Conservation (phyloP, 2,797 vertebrate species). For the Acanthurus leucopareius region DNA sequence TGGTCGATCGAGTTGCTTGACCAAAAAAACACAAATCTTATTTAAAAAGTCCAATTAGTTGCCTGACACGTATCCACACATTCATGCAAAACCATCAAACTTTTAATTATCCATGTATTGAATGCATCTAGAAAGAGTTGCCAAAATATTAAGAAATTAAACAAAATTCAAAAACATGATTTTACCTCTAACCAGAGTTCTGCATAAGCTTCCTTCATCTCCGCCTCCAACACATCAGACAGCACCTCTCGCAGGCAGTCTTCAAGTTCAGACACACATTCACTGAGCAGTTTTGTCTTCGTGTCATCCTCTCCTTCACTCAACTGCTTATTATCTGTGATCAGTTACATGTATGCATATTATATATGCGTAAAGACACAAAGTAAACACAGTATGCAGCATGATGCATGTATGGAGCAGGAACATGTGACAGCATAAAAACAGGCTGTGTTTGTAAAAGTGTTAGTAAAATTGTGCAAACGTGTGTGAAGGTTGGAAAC, state of each 20-base stretch:
- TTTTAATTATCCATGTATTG: background rate
- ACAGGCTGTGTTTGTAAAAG: background rate
- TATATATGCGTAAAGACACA: background rate
- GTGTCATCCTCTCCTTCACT: background rate
- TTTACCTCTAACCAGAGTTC: constrained; percentile 92
- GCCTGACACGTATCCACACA: background rate
- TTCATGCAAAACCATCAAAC: too few species aligned
- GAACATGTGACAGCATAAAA: background rate
- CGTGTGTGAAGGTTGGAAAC: background rate
- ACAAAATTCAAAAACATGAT: background rate
- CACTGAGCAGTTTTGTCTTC: constrained; percentile 59
- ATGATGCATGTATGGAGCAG: background rate
- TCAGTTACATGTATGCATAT: background rate
- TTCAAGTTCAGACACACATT: constrained; percentile 84
- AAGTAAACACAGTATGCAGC: background rate
- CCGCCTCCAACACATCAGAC: constrained; percentile 90
- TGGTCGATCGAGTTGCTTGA: background rate
- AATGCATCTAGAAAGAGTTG: background rate
- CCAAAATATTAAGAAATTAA: too few species aligned
- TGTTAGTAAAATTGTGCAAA: background rate
- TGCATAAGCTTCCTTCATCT: constrained; percentile 92
- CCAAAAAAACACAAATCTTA: constrained; percentile 1
- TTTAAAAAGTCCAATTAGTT: background rate
- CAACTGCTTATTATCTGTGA: constrained; percentile 42
- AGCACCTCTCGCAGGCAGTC: constrained; percentile 88